Evolutionary conservation across 2,113 vertebrate species (phyloP), one percentile per base, ranked within the genome.

Genomic region (Panurus biarmicus): DNA sequence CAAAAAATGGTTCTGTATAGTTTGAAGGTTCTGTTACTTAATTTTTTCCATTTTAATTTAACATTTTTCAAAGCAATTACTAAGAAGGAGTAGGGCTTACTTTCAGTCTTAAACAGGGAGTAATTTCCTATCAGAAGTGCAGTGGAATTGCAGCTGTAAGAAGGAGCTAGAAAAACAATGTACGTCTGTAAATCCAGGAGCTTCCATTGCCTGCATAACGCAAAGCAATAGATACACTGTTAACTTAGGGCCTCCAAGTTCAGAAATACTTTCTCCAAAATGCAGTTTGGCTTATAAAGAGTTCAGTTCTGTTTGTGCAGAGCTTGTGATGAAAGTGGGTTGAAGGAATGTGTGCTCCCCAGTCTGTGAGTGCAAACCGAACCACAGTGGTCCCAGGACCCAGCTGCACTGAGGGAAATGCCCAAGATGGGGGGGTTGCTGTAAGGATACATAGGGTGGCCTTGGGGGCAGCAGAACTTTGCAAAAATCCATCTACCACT

Each of bases 1-100:
- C 14, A 54, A 70, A 72, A 81, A 65, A 42, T 54, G 7, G 8
- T 70, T 70, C 36, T 40, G 11, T 51, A 9, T 29, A 12, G 51
- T 50, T 51, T 65, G 73, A 81, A 74, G 45, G 69, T 69, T 71
- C n/a, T 3, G 4, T 78, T 56, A 40, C 33, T 84, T 84, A 0
- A 0, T 11, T 78, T 83, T 89, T 73, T 51, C 78, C 73, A 47
- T 71, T 95, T 97, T 82, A 80, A 95, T 95, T 89, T 90, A 92
- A 89, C 42, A 21, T 88, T 91, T 84, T 95, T 93, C 58, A 79
- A 77, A 92, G 85, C 36, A 92, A 5, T 65, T 88, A 31, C 50
- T 57, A 16, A 47, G 67, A 74, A 73, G n/a, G 15, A 64, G 8
- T 35, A 60, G 31, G n/a, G 6, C 16, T 81, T 81, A 38, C 24